These are phyloP conservation scores for Lasioglossum lativentre DNA, from an alignment of 2,888 invertebrate species.

Conservation along the genomic window DNA sequence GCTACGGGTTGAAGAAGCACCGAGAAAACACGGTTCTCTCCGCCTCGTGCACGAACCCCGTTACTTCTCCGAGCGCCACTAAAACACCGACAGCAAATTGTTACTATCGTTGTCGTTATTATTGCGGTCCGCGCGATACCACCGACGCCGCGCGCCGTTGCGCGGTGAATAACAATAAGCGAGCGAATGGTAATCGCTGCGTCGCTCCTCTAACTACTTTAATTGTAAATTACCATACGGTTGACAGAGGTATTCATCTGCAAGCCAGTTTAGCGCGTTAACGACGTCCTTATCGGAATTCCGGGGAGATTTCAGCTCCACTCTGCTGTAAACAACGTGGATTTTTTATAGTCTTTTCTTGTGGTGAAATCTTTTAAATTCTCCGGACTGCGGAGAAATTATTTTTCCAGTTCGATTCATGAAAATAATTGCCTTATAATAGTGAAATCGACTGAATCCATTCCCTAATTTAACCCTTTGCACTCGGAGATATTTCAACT, in stretches of 20 bases:
- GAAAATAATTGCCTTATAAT: no score
- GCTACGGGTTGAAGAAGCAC: slow-evolving; percentile 15
- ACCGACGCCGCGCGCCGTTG: neutral
- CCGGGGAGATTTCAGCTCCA: neutral
- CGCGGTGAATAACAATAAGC: slow-evolving; percentile 55
- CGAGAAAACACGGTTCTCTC: neutral
- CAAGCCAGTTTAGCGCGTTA: slow-evolving; percentile 34
- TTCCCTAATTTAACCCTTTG: no score
- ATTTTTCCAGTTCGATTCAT: no score
- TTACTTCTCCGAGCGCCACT: slow-evolving; percentile 39
- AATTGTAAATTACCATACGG: slow-evolving; percentile 59
- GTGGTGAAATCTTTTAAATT: no score
- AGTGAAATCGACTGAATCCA: no score
- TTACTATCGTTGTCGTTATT: slow-evolving; percentile 63
- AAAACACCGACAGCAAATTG: slow-evolving; percentile 27
- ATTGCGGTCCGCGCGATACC: slow-evolving; percentile 47
- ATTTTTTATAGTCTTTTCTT: neutral
- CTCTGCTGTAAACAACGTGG: neutral
- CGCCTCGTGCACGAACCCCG: slow-evolving; percentile 28
- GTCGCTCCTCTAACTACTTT: slow-evolving; percentile 42
- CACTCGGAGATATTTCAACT: no score
- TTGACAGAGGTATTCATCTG: slow-evolving; percentile 41
- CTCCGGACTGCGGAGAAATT: no score
- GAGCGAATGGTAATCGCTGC: slow-evolving; percentile 25
- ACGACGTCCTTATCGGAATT: slow-evolving; percentile 25